Conservation (phyloP, 2,797 vertebrate species). For the Pseudochirops cupreus region DNA sequence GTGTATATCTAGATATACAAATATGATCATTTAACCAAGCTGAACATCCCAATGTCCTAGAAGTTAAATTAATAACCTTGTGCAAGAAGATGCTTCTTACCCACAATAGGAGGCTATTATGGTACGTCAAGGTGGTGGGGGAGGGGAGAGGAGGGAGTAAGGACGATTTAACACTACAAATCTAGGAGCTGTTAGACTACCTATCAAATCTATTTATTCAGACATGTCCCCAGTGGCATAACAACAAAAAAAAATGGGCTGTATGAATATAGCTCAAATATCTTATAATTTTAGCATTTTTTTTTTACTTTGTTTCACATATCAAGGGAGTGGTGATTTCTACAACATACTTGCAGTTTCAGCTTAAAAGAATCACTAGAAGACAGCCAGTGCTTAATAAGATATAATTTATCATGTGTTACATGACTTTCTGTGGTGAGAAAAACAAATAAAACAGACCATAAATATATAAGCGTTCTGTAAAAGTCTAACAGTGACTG, state of each 20-base stretch:
- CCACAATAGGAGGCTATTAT: constrained; percentile 54
- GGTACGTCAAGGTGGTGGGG: constrained; percentile 75
- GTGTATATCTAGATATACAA: background rate
- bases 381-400: constrained; percentile 82
- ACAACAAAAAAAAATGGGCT: constrained; percentile 85
- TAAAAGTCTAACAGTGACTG: constrained; percentile 82
- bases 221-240: constrained; percentile 84
- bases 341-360: constrained; percentile 86
- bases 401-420: constrained; percentile 87
- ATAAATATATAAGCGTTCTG: constrained; percentile 83
- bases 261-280: constrained; percentile 82
- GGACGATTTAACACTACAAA: constrained; percentile 82
- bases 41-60: constrained; percentile 61
- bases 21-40: constrained; percentile 15
- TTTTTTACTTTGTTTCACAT: constrained; percentile 83
- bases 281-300: constrained; percentile 84
- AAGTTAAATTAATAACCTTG: constrained; percentile 65
- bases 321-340: constrained; percentile 85
- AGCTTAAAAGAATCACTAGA: constrained; percentile 83
- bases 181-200: constrained; percentile 77
- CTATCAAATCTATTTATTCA: constrained; percentile 85
- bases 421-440: constrained; percentile 83
- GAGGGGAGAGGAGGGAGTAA: constrained; percentile 75
- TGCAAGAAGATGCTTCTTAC: constrained; percentile 53
- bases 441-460: constrained; percentile 84